phyloP scores from a whole-genome alignment of 1,140 invertebrate species.

The Apis cerana region DNA sequence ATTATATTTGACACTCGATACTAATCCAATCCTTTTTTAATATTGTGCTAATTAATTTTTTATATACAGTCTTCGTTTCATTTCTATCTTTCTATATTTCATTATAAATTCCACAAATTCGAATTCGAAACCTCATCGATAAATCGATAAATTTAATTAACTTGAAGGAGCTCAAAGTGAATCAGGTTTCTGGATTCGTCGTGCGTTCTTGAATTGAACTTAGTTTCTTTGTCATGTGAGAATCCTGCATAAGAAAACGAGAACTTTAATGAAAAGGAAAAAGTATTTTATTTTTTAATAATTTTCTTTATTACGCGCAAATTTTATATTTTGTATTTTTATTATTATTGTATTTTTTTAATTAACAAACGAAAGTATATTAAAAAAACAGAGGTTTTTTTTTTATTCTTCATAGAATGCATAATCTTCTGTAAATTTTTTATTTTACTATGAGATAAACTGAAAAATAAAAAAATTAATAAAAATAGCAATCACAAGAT shows the following conservation, averaged over 20 bases:
- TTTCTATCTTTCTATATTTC: neutral
- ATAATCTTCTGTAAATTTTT: too few relatives aligned
- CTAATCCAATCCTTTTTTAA: too few relatives aligned
- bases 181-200: neutral
- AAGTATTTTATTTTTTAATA: neutral
- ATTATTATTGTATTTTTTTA: too few relatives aligned
- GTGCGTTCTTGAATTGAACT: slow-evolving; percentile 18
- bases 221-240: neutral
- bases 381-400: neutral
- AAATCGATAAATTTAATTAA: slow-evolving; percentile 28
- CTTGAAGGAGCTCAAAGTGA: neutral
- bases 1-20: too few relatives aligned
- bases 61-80: neutral
- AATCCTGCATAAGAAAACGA: neutral
- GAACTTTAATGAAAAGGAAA: neutral
- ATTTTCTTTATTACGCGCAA: neutral
- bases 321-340: neutral
- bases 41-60: neutral
- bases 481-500: too few relatives aligned
- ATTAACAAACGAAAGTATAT: too few relatives aligned
- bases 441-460: too few relatives aligned
- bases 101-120: neutral
- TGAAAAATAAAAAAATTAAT: too few relatives aligned
- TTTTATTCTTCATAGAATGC: too few relatives aligned
- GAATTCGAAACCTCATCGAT: slow-evolving; percentile 6